phyloP scores from a whole-genome alignment of 2,888 invertebrate species.

The Eilema sororculum region DNA sequence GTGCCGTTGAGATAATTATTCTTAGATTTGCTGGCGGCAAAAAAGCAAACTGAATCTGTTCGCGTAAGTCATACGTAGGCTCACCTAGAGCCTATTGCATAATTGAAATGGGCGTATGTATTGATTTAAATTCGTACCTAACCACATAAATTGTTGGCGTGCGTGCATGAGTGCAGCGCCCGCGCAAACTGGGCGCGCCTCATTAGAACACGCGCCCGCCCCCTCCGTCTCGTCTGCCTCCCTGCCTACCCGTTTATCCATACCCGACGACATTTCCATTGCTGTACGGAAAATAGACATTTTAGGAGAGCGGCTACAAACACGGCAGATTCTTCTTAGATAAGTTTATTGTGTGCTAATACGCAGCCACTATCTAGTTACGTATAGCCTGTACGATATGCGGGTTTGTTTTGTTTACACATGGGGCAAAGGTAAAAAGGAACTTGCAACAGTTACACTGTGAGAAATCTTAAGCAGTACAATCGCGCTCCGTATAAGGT shows the following conservation, averaged over 20 bases:
- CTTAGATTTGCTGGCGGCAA: constrained; percentile 46
- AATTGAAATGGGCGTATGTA: constrained; percentile 75
- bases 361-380: constrained; percentile 64
- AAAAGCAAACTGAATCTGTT: constrained; percentile 37
- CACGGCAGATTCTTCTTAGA: constrained; percentile 72
- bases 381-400: constrained; percentile 53
- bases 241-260: constrained; percentile 78
- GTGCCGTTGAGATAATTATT: constrained; percentile 49
- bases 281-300: constrained; percentile 79
- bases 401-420: constrained; percentile 50
- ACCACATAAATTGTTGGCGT: constrained; percentile 66
- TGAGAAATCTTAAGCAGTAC: constrained; percentile 62
- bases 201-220: constrained; percentile 72
- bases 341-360: constrained; percentile 84
- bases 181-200: constrained; percentile 72
- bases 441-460: constrained; percentile 46
- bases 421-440: constrained; percentile 47
- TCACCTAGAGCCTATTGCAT: constrained; percentile 44
- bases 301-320: constrained; percentile 76
- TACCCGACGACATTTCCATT: constrained; percentile 80
- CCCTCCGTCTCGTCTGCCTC: constrained; percentile 47
- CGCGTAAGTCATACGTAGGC: constrained; percentile 43
- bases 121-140: constrained; percentile 73
- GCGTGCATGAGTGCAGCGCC: constrained; percentile 77
- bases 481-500: constrained; percentile 70